A percentile compares a stretch with the other conserved stretches of the same genome.
Conservation (phyloP, 2,888 invertebrate genomes). For the Drosophila histrio region DNA sequence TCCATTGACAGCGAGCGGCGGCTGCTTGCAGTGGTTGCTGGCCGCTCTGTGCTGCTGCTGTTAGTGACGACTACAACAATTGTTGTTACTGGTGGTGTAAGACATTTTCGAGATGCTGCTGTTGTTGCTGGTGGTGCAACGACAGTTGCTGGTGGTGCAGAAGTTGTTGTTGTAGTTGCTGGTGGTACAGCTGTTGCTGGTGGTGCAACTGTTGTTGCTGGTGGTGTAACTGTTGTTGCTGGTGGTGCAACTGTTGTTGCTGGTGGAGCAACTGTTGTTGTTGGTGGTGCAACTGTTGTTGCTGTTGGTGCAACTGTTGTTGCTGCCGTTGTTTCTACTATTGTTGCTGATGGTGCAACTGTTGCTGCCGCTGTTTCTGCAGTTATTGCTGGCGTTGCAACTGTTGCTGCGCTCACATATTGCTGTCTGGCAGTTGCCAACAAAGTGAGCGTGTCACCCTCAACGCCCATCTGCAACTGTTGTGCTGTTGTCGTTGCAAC, state of each 20-base stretch:
- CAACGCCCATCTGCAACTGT: conserved; percentile 41
- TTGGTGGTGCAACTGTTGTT: neutral
- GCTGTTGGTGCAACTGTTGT: neutral
- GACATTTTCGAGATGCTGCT: too few species aligned
- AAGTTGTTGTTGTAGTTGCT: neutral
- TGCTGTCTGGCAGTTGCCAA: conserved; percentile 19
- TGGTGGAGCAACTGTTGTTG: neutral
- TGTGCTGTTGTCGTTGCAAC: conserved; percentile 4
- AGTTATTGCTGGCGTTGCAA: neutral
- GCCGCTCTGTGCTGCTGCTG: neutral
- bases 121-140: conserved; percentile 1
- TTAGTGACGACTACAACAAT: neutral
- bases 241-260: neutral
- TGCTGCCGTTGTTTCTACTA: neutral
- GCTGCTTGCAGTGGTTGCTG: conserved; percentile 18
- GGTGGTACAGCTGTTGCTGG: neutral
- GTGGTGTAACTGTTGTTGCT: neutral
- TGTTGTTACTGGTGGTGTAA: conserved; percentile 3
- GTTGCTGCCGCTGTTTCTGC: neutral
- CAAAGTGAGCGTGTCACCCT: conserved; percentile 43
- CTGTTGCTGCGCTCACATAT: neutral
- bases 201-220: neutral
- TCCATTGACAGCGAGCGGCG: conserved; percentile 16
- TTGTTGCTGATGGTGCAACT: neutral
- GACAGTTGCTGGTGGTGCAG: neutral